These are phyloP conservation scores for Cryptosula pallasiana DNA, from an alignment of 2,888 invertebrate species.

Conservation along the genomic window DNA sequence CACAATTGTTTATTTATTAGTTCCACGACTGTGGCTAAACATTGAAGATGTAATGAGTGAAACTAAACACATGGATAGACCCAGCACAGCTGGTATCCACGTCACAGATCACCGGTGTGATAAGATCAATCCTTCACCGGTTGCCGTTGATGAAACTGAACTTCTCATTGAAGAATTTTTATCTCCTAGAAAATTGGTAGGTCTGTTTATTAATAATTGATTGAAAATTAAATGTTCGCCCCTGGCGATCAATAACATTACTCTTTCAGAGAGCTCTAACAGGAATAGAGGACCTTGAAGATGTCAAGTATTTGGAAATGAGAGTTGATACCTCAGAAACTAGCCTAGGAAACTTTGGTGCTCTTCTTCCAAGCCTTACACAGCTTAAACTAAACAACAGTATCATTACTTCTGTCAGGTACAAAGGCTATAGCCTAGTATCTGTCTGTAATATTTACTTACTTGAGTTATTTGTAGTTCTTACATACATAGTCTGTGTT, in stretches of 20 bases:
- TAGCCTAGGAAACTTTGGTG: constrained; percentile 53
- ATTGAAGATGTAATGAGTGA: constrained; percentile 24
- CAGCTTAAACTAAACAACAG: constrained; percentile 52
- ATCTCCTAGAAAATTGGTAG: constrained; percentile 52
- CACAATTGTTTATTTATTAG: background rate
- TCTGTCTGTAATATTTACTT: too few relatives aligned
- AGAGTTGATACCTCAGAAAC: constrained; percentile 52
- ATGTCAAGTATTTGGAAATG: constrained; percentile 48
- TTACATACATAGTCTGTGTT: too few relatives aligned
- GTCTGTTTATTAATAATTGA: background rate
- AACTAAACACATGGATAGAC: constrained; percentile 30
- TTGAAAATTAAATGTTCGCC: background rate
- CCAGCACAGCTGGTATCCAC: constrained; percentile 49
- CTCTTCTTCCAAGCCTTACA: constrained; percentile 45
- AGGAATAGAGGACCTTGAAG: constrained; percentile 48
- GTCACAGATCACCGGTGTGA: constrained; percentile 48
- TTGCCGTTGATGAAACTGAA: constrained; percentile 47
- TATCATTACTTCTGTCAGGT: constrained; percentile 47
- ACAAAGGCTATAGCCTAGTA: too few relatives aligned
- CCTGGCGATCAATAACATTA: background rate
- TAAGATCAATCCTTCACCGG: constrained; percentile 51
- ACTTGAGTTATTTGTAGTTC: too few relatives aligned
- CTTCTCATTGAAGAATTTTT: constrained; percentile 50
- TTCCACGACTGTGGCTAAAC: constrained; percentile 22
- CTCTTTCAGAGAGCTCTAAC: constrained; percentile 46